Evolutionary conservation across 1,140 invertebrate species (phyloP), one percentile per base, ranked within the genome.

Genomic region (Oppia nitens): DNA sequence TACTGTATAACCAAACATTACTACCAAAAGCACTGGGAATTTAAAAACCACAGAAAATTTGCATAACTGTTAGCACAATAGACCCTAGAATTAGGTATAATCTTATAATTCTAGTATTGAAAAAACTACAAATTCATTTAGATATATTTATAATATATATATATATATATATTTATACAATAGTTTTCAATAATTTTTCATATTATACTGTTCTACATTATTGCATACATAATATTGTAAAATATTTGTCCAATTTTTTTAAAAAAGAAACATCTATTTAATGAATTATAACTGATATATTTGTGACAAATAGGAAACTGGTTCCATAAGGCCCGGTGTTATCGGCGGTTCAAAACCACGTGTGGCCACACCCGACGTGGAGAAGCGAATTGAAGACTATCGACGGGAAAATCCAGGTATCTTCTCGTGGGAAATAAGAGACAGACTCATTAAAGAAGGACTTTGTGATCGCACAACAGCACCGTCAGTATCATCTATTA

Each of bases 351-450:
- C 81, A 54, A 90, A 90, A 70, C 86, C 87, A 2, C 77, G 86
- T 50, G 84, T 87, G 0, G 83, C 86, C 45, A 88, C 85, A 6
- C 84, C 84, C 2, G 85, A 90, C 72, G 85, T 91, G 27, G 90
- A 94, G 66, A 79, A 81, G 57, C 80, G 84, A 67, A 95, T 95
- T 65, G 87, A 93, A 71, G 83, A 91, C 65, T 81, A 93, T 68
- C 92, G 92, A 73, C 80, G 84, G 68, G 81, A 87, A 68, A 89
- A 93, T 74, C 91, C 92, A 26, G 86, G 85, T 55, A 91, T 96
- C 66, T 95, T 93, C 72, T 88, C 85, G 61, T 95, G 90, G 90
- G 92, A 96, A 73, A 95, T 96, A 68, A 78, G 91, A 62, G 90
- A 94, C 68, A 85, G 87, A 68, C 64, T 72, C 65, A 70, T 67